These are phyloP conservation scores for Mola mola DNA, from an alignment of 2,113 vertebrate species.

Conservation along the genomic window DNA sequence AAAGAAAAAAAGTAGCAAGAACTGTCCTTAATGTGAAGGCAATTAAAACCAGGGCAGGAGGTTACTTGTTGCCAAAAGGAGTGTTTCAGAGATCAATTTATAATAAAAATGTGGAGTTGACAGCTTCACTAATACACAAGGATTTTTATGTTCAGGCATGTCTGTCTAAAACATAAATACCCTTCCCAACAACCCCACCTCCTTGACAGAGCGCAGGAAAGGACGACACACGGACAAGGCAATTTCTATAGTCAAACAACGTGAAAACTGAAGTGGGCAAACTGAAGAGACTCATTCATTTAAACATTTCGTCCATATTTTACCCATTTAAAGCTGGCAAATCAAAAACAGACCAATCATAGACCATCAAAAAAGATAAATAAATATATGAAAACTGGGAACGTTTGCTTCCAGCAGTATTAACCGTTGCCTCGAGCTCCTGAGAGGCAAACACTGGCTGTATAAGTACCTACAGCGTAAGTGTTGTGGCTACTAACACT, in stretches of 20 bases:
- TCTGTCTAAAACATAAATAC: slow-evolving; percentile 20
- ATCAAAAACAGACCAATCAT: too few species aligned
- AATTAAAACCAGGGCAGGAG: slow-evolving; percentile 22
- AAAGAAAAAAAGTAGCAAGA: not conserved
- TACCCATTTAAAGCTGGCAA: not conserved
- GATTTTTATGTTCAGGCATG: slow-evolving; percentile 28
- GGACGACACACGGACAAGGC: slow-evolving; percentile 10
- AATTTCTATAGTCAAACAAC: slow-evolving; percentile 10
- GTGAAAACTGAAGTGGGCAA: slow-evolving; percentile 11
- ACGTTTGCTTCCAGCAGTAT: too few species aligned
- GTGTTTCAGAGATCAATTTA: slow-evolving; percentile 5
- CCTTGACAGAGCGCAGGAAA: not conserved
- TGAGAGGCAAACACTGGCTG: too few species aligned
- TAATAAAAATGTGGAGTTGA: slow-evolving; percentile 5
- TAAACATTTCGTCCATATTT: not conserved
- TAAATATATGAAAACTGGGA: too few species aligned
- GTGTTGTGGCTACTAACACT: too few species aligned
- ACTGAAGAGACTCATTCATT: slow-evolving; percentile 20
- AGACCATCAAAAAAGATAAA: too few species aligned
- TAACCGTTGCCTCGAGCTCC: too few species aligned
- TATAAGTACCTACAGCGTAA: too few species aligned
- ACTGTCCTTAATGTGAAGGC: not conserved
- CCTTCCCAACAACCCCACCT: slow-evolving; percentile 20
- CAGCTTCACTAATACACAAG: slow-evolving; percentile 17
- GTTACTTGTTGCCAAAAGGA: slow-evolving; percentile 8